phyloP scores from a whole-genome alignment of 2,797 vertebrate genomes.

The Serranus cabrilla region DNA sequence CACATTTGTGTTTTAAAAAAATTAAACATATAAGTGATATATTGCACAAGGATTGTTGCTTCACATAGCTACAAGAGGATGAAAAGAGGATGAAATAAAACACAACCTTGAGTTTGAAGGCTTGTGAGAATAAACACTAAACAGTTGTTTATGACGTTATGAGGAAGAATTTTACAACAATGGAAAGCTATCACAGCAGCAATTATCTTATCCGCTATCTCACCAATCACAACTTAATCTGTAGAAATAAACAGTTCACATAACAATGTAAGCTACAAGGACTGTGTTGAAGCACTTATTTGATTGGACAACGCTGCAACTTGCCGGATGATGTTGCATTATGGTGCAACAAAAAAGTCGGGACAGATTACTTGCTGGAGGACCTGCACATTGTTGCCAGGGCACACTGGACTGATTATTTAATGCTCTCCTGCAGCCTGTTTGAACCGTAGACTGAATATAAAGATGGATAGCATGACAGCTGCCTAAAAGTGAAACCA shows the following conservation, averaged over 20 bases:
- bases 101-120: conserved; percentile 7
- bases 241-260: too few species aligned
- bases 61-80: background rate
- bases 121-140: background rate
- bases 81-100: conserved; percentile 6
- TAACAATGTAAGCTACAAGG: too few species aligned
- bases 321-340: background rate
- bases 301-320: background rate
- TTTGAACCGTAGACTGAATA: too few species aligned
- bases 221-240: too few species aligned
- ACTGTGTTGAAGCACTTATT: background rate
- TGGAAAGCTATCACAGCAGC: background rate
- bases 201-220: too few species aligned
- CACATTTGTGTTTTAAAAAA: conserved; percentile 1
- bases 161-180: background rate
- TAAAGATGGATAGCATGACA: too few species aligned
- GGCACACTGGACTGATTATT: too few species aligned
- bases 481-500: too few species aligned
- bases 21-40: background rate
- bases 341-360: background rate
- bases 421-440: too few species aligned
- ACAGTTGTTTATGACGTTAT: background rate
- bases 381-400: too few species aligned
- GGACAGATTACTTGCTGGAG: background rate
- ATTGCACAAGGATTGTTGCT: background rate